Evolutionary conservation across 2,888 invertebrate genomes (phyloP).

Genomic region (Euzophera pinguis): DNA sequence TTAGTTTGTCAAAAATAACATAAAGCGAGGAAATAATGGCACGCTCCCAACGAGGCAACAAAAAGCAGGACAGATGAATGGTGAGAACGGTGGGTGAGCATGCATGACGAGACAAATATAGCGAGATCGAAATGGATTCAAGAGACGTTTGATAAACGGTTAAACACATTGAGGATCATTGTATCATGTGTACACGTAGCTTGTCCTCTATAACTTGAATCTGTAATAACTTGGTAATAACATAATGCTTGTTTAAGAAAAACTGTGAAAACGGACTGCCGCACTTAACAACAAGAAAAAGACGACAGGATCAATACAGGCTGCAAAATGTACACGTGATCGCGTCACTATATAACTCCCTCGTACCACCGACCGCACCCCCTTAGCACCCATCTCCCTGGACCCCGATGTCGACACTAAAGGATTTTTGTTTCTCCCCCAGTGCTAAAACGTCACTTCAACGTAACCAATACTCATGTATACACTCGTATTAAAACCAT

Average conservation of each 20-base stretch:
- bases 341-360: slow-evolving; percentile 77
- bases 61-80: slow-evolving; percentile 23
- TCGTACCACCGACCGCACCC: slow-evolving; percentile 64
- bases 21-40: slow-evolving; percentile 43
- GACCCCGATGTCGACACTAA: slow-evolving; percentile 63
- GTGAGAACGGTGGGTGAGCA: not conserved
- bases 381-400: slow-evolving; percentile 63
- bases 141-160: too few species aligned
- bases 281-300: slow-evolving; percentile 59
- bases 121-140: not conserved
- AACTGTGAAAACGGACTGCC: slow-evolving; percentile 33
- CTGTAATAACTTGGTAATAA: too few species aligned
- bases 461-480: not conserved
- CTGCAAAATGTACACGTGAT: slow-evolving; percentile 79
- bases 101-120: not conserved
- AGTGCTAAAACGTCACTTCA: slow-evolving; percentile 35
- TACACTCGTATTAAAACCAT: too few species aligned
- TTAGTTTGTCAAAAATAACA: slow-evolving; percentile 32
- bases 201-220: too few species aligned
- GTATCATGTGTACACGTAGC: too few species aligned
- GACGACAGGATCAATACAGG: slow-evolving; percentile 74
- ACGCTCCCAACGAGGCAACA: slow-evolving; percentile 41
- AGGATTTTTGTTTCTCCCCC: slow-evolving; percentile 46
- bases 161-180: too few species aligned
- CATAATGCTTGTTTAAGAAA: too few species aligned